Percentiles rank a stretch among this genome's conserved stretches.
Evolutionary conservation across 1,140 invertebrate species (phyloP).

Genomic region (Drosophila pectinifera): DNA sequence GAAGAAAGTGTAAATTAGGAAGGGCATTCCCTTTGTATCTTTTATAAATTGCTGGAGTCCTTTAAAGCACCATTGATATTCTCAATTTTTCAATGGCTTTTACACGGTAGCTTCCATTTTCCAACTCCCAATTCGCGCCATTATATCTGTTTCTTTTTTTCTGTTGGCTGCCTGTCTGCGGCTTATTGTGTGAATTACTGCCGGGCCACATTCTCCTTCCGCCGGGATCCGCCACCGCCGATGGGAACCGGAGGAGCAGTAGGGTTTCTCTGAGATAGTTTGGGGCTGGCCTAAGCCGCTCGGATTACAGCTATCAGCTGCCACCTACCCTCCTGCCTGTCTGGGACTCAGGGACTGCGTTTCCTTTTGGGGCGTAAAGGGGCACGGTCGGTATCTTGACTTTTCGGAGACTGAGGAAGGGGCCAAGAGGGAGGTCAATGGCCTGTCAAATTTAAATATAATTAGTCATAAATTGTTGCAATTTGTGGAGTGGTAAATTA

Average conservation of each 20-base stretch:
- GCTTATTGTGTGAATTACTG: constrained; percentile 80
- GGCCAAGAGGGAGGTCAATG: constrained; percentile 26
- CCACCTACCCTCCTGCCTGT: neutral
- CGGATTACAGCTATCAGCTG: constrained; percentile 37
- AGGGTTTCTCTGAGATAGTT: constrained; percentile 20
- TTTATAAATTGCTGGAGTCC: neutral
- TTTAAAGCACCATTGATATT: neutral
- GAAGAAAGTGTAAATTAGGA: too few species aligned
- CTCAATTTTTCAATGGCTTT: neutral
- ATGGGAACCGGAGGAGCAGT: constrained; percentile 6
- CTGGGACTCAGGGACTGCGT: neutral
- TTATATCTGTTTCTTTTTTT: constrained; percentile 23
- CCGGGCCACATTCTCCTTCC: constrained; percentile 31
- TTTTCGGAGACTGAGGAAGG: neutral
- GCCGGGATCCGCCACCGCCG: neutral
- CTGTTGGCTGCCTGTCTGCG: constrained; percentile 62
- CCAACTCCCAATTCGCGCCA: neutral
- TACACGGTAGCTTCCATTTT: constrained; percentile 25
- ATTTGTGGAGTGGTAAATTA: constrained; percentile 22
- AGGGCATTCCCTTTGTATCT: too few species aligned
- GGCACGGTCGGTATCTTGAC: constrained; percentile 19
- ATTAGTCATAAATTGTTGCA: constrained; percentile 52
- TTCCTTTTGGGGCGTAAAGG: neutral
- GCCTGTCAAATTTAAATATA: constrained; percentile 47
- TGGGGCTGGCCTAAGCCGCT: constrained; percentile 15